A percentile compares a stretch with the other conserved stretches of the same genome.
Conservation (phyloP, 1,140 invertebrate genomes). For the Lamellibrachia luymesi region DNA sequence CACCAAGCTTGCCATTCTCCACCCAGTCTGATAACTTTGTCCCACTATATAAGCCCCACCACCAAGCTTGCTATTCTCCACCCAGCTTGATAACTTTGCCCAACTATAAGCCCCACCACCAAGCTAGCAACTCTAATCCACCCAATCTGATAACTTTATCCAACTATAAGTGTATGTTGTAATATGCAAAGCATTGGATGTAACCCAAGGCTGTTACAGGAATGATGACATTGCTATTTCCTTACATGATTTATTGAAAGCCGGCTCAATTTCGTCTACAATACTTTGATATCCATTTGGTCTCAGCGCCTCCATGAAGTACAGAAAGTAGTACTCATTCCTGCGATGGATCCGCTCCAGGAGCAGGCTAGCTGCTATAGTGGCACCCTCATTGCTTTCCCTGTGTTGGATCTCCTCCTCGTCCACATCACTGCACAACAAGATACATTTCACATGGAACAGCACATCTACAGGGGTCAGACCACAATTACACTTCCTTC, state of each 20-base stretch:
- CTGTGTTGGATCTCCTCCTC: not conserved
- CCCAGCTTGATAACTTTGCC: no score
- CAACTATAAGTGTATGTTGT: no score
- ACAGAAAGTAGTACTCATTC: not conserved
- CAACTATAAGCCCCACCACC: no score
- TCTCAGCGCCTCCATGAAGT: not conserved
- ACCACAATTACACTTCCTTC: not conserved
- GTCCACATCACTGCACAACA: not conserved
- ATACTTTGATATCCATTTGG: not conserved
- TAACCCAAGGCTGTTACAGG: no score
- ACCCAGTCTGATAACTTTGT: no score
- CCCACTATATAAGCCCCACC: no score
- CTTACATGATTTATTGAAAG: not conserved
- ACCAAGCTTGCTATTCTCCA: not conserved
- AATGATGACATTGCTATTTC: not conserved
- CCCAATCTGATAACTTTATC: not conserved
- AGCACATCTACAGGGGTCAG: not conserved
- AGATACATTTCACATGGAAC: not conserved
- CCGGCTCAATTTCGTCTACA: not conserved
- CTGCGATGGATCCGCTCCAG: not conserved
- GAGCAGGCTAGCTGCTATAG: not conserved
- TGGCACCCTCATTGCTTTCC: not conserved
- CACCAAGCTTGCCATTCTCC: no score
- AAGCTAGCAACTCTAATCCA: not conserved
- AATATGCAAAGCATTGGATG: no score